Percentiles rank a stretch among this genome's conserved stretches.
These are phyloP conservation scores for Notolepis coatsorum DNA, from an alignment of 2,797 vertebrate species.

Conservation along the genomic window DNA sequence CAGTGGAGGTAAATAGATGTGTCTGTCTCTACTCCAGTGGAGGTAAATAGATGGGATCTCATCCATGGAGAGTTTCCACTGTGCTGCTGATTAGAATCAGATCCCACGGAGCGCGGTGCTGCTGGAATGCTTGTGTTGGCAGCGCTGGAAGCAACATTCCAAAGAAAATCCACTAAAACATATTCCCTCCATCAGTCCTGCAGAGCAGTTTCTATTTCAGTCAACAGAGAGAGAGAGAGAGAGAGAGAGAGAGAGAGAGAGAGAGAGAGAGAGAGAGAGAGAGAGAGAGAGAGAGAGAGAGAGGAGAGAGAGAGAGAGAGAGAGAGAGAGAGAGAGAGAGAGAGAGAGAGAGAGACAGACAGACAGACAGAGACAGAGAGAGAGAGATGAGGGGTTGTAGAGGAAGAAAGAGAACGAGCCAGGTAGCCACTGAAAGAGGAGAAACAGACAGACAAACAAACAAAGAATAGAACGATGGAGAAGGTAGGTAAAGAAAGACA, in stretches of 20 bases:
- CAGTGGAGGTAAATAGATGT: no score
- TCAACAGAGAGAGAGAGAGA: constrained; percentile 55
- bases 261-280: no score
- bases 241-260: constrained; percentile 11
- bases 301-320: no score
- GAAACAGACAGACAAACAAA: no score
- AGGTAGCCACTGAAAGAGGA: constrained; percentile 60
- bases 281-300: not conserved
- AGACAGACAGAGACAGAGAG: no score
- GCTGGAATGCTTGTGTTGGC: constrained; percentile 84
- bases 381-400: no score
- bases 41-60: constrained; percentile 36
- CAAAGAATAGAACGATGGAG: not conserved
- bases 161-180: constrained; percentile 70
- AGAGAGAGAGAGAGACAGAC: no score
- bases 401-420: no score
- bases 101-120: constrained; percentile 67
- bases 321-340: no score
- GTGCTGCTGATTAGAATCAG: constrained; percentile 74
- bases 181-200: constrained; percentile 41
- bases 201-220: constrained; percentile 76
- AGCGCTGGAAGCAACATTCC: constrained; percentile 65
- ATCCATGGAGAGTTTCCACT: constrained; percentile 63
- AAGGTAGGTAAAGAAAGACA: not conserved
- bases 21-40: constrained; percentile 6